Evolutionary conservation across 1,140 invertebrate species (phyloP).

Genomic region (Berghia stephanieae): DNA sequence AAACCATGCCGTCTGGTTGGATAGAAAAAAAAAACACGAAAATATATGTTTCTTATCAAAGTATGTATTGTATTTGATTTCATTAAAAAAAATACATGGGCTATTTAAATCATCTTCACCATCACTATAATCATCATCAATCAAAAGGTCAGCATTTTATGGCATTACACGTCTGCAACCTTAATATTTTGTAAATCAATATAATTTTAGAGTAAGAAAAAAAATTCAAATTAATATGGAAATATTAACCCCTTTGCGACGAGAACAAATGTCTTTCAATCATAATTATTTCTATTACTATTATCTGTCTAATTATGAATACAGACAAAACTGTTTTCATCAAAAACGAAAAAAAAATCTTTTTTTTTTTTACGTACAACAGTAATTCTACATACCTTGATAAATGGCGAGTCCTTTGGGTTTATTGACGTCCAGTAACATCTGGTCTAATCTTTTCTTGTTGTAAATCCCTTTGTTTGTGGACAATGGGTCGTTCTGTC

Average conservation of each 20-base stretch:
- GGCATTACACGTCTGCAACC: too few species aligned
- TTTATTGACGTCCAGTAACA: constrained; percentile 45
- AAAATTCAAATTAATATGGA: too few species aligned
- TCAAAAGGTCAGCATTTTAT: too few species aligned
- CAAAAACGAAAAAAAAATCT: neutral
- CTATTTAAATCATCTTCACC: too few species aligned
- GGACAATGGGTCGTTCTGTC: neutral
- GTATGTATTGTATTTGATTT: too few species aligned
- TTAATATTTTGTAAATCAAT: too few species aligned
- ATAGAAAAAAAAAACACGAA: neutral
- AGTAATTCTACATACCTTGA: constrained; percentile 44
- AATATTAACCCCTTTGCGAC: too few species aligned
- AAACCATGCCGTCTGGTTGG: constrained; percentile 50
- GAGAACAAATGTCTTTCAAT: too few species aligned
- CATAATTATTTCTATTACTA: too few species aligned
- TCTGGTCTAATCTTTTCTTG: constrained; percentile 11
- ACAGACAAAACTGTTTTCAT: neutral
- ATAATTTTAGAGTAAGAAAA: too few species aligned
- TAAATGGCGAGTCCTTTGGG: constrained; percentile 51
- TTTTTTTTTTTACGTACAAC: neutral
- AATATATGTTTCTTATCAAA: neutral
- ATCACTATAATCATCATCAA: too few species aligned
- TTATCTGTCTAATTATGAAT: too few species aligned
- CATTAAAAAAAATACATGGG: neutral
- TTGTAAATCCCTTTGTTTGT: neutral